phyloP scores from a whole-genome alignment of 2,888 invertebrate species.

The Idaea straminata region DNA sequence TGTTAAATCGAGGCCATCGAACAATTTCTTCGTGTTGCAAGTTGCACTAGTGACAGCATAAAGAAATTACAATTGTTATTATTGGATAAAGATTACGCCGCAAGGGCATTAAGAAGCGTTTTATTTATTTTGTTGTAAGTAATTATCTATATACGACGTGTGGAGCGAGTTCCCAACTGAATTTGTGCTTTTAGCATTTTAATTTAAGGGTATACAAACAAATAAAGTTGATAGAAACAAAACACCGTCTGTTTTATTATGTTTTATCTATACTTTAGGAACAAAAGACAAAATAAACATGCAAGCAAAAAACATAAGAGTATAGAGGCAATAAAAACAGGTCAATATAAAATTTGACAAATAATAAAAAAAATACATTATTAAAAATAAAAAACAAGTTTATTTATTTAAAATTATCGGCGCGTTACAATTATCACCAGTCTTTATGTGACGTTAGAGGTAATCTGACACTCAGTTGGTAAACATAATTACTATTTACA shows the following conservation, averaged over 20 bases:
- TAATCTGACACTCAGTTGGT: conserved; percentile 57
- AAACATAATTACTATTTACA: conserved; percentile 49
- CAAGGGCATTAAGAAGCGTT: conserved; percentile 69
- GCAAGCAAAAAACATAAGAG: not conserved
- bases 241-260: conserved; percentile 32
- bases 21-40: conserved; percentile 69
- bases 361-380: conserved; percentile 23
- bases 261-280: conserved; percentile 3
- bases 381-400: conserved; percentile 74
- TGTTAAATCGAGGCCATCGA: conserved; percentile 77
- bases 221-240: conserved; percentile 56
- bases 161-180: conserved; percentile 61
- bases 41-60: conserved; percentile 70
- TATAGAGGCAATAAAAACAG: not conserved
- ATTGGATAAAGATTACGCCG: conserved; percentile 61
- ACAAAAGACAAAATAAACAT: not conserved
- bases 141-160: conserved; percentile 70
- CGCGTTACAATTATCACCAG: conserved; percentile 69
- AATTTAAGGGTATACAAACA: conserved; percentile 68
- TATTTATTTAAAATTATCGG: conserved; percentile 67
- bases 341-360: not conserved
- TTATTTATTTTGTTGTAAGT: conserved; percentile 78
- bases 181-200: conserved; percentile 70
- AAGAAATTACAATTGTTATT: conserved; percentile 63
- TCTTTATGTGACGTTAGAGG: conserved; percentile 46